A percentile compares a stretch with the other conserved stretches of the same genome.
phyloP scores from a whole-genome alignment of 2,888 invertebrate species.

The Dendrolimus pini region DNA sequence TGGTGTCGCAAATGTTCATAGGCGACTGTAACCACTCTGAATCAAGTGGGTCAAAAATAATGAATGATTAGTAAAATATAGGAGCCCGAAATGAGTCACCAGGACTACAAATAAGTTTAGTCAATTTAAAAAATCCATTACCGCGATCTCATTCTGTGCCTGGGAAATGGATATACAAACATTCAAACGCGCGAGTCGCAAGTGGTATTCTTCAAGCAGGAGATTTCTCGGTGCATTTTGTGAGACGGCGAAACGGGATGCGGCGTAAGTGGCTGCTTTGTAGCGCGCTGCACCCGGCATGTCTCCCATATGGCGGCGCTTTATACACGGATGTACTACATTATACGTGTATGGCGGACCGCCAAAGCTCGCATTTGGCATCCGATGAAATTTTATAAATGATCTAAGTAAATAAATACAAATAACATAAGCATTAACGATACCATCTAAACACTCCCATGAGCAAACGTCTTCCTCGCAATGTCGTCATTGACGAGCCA shows the following conservation, averaged over 20 bases:
- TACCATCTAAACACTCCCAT: too few relatives aligned
- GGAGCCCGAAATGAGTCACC: too few relatives aligned
- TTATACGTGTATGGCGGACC: slow-evolving; percentile 6
- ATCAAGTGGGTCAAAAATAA: too few relatives aligned
- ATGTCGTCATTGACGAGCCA: too few relatives aligned
- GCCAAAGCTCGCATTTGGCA: slow-evolving; percentile 2
- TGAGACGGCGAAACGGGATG: slow-evolving; percentile 41
- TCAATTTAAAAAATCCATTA: slow-evolving; percentile 43
- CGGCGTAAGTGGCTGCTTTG: slow-evolving; percentile 52
- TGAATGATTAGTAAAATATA: too few relatives aligned
- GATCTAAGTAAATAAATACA: too few relatives aligned
- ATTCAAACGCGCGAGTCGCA: slow-evolving; percentile 31
- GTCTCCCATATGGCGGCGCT: slow-evolving; percentile 38
- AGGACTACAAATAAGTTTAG: neutral
- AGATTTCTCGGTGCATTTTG: slow-evolving; percentile 49
- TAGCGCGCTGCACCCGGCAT: slow-evolving; percentile 32
- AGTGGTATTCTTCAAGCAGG: slow-evolving; percentile 29
- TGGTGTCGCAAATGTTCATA: too few relatives aligned
- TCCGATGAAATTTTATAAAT: too few relatives aligned
- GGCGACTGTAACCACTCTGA: too few relatives aligned
- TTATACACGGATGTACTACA: slow-evolving; percentile 19
- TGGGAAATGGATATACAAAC: slow-evolving; percentile 59
- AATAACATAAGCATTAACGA: too few relatives aligned
- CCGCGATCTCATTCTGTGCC: slow-evolving; percentile 31
- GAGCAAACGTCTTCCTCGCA: too few relatives aligned